Conservation (phyloP, 2,113 vertebrate genomes). For the Trematocara zebra region DNA sequence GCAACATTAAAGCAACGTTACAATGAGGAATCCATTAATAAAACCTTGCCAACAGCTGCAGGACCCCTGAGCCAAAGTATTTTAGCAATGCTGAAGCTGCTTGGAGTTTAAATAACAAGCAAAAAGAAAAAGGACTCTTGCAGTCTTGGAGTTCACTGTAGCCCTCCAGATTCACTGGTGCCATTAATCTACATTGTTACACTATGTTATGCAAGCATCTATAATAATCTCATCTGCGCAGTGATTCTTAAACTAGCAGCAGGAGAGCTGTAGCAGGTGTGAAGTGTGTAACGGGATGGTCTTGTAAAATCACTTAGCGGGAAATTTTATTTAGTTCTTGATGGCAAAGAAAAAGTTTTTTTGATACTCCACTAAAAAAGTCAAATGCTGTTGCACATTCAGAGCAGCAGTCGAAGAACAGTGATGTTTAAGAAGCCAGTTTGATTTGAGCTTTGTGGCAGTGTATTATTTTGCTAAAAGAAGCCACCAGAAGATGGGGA, state of each 20-base stretch:
- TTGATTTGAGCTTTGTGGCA: not conserved
- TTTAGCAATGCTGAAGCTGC: not conserved
- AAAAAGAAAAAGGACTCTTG: not conserved
- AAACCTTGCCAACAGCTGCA: not conserved
- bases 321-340: not conserved
- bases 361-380: not conserved
- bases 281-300: not conserved
- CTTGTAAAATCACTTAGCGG: not conserved
- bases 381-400: not conserved
- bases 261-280: not conserved
- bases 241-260: not conserved
- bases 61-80: not conserved
- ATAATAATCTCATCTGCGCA: not conserved
- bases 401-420: not conserved
- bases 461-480: not conserved
- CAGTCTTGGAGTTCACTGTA: not conserved
- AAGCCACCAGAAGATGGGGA: not conserved
- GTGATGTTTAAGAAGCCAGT: not conserved
- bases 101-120: not conserved
- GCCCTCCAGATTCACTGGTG: not conserved
- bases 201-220: not conserved
- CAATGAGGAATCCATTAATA: slow-evolving; percentile 18
- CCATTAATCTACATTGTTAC: not conserved
- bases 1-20: slow-evolving; percentile 20
- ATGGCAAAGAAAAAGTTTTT: not conserved